Evolutionary conservation across 2,888 invertebrate species (phyloP).

Genomic region (Microplitis manilae): DNA sequence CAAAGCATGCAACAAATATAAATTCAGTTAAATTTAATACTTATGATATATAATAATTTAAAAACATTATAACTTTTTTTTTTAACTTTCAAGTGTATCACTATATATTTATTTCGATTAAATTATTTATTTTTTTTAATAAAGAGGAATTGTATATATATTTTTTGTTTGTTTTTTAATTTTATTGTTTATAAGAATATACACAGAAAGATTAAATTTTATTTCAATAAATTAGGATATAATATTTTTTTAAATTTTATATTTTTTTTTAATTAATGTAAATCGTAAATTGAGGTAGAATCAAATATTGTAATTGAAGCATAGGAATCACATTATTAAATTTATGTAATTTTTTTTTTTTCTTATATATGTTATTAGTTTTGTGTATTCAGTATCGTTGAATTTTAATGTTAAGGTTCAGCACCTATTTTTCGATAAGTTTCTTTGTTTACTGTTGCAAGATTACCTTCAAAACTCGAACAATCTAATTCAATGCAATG

Average conservation of each 20-base stretch:
- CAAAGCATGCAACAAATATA: neutral
- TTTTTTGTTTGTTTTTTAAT: neutral
- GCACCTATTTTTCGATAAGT: slow-evolving; percentile 71
- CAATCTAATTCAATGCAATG: slow-evolving; percentile 75
- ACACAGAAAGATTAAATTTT: neutral
- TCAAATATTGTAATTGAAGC: neutral
- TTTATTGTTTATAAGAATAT: neutral
- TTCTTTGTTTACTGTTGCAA: slow-evolving; percentile 72
- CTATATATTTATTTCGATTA: neutral
- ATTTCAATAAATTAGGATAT: neutral
- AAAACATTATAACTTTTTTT: too few species aligned
- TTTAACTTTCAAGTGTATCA: too few species aligned
- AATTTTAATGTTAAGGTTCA: slow-evolving; percentile 57
- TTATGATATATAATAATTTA: neutral
- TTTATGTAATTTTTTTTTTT: neutral
- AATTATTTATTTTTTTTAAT: neutral
- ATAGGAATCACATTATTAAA: neutral
- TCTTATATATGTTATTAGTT: neutral
- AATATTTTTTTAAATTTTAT: neutral
- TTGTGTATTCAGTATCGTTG: neutral
- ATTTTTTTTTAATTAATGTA: neutral
- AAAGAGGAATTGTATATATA: neutral
- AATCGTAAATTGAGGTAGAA: neutral
- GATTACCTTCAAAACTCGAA: slow-evolving; percentile 71
- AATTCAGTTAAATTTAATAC: neutral